Evolutionary conservation across 2,113 vertebrate genomes (phyloP).

Genomic region (Lophius piscatorius): DNA sequence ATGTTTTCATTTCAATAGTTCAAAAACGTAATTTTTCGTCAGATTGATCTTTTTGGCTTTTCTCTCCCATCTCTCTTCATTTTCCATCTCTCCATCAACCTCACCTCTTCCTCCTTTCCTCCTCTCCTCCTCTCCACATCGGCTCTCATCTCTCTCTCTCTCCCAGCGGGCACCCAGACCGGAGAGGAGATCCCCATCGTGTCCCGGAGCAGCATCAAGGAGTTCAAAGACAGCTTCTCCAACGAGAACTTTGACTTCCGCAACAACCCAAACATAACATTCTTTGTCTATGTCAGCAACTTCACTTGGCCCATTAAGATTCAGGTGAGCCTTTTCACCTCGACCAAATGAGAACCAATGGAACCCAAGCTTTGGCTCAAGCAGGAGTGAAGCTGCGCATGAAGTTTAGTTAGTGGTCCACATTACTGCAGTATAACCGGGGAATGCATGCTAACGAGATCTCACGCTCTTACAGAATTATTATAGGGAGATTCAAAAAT

Average conservation of each 20-base stretch:
- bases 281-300: slow-evolving; percentile 99
- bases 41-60: not conserved
- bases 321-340: slow-evolving; percentile 51
- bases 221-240: slow-evolving; percentile 98
- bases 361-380: too few species aligned
- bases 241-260: slow-evolving; percentile 99
- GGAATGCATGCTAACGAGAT: too few species aligned
- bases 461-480: too few species aligned
- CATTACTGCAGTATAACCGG: too few species aligned
- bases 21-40: not conserved
- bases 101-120: not conserved
- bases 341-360: not conserved
- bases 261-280: slow-evolving; percentile 97
- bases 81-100: not conserved
- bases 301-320: slow-evolving; percentile 99
- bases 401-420: too few species aligned
- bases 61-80: not conserved
- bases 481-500: too few species aligned
- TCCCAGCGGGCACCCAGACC: slow-evolving; percentile 91
- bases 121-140: not conserved
- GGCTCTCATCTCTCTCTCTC: not conserved
- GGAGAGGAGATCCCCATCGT: slow-evolving; percentile 95
- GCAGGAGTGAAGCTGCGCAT: too few species aligned
- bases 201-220: slow-evolving; percentile 93
- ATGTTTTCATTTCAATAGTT: too few species aligned